Evolutionary conservation across 2,888 invertebrate genomes (phyloP), one percentile per base, ranked within the genome.

Genomic region (Choristoneura rosaceana): DNA sequence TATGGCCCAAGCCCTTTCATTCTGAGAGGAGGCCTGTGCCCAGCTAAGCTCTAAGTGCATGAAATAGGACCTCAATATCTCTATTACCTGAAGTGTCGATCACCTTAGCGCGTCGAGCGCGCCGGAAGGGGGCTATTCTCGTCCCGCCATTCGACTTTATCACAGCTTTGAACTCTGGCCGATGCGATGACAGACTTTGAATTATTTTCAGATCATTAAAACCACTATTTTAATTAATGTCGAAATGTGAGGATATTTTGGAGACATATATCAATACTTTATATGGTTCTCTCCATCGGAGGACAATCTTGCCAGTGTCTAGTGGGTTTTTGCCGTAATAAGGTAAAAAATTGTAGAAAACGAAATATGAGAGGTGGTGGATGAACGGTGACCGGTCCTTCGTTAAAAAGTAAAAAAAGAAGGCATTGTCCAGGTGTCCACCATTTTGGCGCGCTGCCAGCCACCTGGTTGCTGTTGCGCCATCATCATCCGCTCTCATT

Each of bases 111-210:
- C 38, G 38, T 38, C 38, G 38, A 38, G 10, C 52, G 73, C 73
- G 58, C 68, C 68, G 73, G 68, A 69, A 63, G 73, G 47, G 71
- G 71, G 63, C 73, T 73, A 73, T 73, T 73, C 69, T 59, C 7
- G 67, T 52, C 67, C 45, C 67, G 55, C 55, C 71, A 68, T 65
- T 66, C 70, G 47, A 66, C 62, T 71, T 71, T 67, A 71, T 68
- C 71, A 47, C 62, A 58, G 52, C 71, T 68, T 68, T 71, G 67
- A 68, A 55, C 71, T 61, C 55, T 38, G 45, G 50, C 25, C 25
- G 25, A 25, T 25, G 25, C 71, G 71, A 33, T 63, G 71, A 71
- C 67, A 71, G 71, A 55, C 10, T 17, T 45, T 43, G n/a, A 58
- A 62, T 68, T 67, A 68, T 52, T 62, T 55, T 70, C 41, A 8